Evolutionary conservation across 2,797 vertebrate species (phyloP), one percentile per base, ranked within the genome.

Genomic region (Cossypha dichroa): DNA sequence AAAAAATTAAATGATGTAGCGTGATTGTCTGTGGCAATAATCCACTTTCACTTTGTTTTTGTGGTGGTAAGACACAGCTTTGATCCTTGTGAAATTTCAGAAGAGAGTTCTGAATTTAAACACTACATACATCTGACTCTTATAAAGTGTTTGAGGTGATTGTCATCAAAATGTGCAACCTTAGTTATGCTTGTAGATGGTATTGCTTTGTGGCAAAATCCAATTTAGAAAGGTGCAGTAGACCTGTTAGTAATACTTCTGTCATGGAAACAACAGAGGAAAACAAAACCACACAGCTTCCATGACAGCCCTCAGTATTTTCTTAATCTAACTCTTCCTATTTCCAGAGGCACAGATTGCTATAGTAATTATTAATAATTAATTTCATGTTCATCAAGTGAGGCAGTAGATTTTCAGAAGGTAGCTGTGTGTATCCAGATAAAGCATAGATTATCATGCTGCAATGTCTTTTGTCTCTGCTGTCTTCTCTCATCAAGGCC

Each of bases 1-100:
- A 95, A 97, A 98, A 23, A 51, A 49, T 34, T 96, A 97, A 96
- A 45, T 25, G 38, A 91, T 97, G 94, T 90, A 97, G 93, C 93
- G 49, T 97, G 73, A 82, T 86, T 97, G 56, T 94, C 52, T 19
- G 20, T 69, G 60, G 75, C 92, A 29, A 33, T 73, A 85, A 96
- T 97, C 80, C 94, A 25, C 28, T 80, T 46, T 89, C 74, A 60
- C 63, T 93, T 75, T 75, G 62, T 67, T 94, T 76, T 66, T 91
- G n/a, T 73, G 69, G 45, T 49, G n/a, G 20, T 85, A 80, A 45
- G 48, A 60, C 45, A 73, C 40, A 75, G n/a, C 25, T 93, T 86
- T 95, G 40, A 19, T 80, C 48, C 29, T 54, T 67, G 23, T 73
- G 36, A 69, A 69, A 14, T 54, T 51, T 91, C 48, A 28, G 34